Evolutionary conservation across 2,797 vertebrate genomes (phyloP).

Genomic region (Decapterus maruadsi): DNA sequence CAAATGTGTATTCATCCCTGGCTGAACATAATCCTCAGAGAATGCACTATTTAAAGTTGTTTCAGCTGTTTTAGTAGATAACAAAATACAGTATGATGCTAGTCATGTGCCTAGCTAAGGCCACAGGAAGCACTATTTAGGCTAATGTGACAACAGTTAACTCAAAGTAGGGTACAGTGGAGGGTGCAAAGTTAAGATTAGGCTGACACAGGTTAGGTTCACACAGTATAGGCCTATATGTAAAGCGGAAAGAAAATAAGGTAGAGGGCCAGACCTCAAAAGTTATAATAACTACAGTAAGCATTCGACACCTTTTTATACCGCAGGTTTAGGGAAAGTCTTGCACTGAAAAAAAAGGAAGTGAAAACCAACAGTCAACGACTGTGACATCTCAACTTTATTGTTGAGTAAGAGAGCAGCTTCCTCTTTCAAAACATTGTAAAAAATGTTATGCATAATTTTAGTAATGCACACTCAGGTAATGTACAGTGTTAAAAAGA

Average conservation of each 20-base stretch:
- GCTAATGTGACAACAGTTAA: conserved; percentile 23
- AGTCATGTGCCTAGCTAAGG: background rate
- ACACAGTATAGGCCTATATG: background rate
- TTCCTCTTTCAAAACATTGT: conserved; percentile 68
- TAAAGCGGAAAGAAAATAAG: background rate
- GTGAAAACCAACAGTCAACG: conserved; percentile 52
- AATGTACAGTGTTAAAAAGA: background rate
- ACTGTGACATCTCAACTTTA: conserved; percentile 37
- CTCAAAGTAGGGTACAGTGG: conserved; percentile 22
- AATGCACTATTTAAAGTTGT: background rate
- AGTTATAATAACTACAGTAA: background rate
- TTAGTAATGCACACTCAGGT: background rate
- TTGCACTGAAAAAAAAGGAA: conserved; percentile 63
- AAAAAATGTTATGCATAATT: background rate
- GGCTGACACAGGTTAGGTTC: background rate
- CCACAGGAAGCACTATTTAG: conserved; percentile 4
- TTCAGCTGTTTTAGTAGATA: background rate
- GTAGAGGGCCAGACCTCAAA: background rate
- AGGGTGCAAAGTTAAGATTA: background rate
- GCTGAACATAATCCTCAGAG: background rate
- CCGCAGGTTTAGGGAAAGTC: conserved; percentile 26
- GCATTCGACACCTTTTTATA: background rate
- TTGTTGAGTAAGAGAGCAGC: conserved; percentile 42
- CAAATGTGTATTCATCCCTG: conserved; percentile 6
- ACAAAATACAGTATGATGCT: background rate